A percentile compares a stretch with the other conserved stretches of the same genome.
These are phyloP conservation scores for Sinocyclocheilus anophthalmus DNA, from an alignment of 2,113 vertebrate genomes.

Conservation along the genomic window DNA sequence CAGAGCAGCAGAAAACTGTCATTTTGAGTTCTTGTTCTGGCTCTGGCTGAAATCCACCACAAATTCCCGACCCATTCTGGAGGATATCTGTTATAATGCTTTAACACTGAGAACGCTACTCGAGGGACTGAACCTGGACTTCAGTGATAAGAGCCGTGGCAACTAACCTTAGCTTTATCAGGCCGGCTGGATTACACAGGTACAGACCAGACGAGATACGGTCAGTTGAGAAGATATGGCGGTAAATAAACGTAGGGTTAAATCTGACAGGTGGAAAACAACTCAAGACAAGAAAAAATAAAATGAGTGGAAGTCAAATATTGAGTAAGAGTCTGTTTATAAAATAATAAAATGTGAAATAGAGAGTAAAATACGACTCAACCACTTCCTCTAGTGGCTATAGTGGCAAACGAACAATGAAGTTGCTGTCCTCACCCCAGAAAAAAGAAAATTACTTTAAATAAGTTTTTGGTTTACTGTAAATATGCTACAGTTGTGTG, in stretches of 20 bases:
- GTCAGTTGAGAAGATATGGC: not conserved
- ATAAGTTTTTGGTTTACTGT: not conserved
- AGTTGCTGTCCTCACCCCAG: too few species aligned
- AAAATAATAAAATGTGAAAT: not conserved
- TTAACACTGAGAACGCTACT: not conserved
- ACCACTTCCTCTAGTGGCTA: not conserved
- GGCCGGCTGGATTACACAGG: not conserved
- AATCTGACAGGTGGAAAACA: not conserved
- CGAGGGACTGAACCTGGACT: not conserved
- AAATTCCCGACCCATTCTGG: not conserved
- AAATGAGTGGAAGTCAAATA: not conserved
- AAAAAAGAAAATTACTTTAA: too few species aligned
- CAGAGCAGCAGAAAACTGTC: not conserved
- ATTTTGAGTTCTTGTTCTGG: not conserved
- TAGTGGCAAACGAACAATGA: too few species aligned
- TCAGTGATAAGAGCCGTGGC: not conserved
- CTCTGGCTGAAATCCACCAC: not conserved
- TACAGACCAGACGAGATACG: not conserved
- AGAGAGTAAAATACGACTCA: not conserved
- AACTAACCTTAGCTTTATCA: slow-evolving; percentile 11
- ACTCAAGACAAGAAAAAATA: not conserved
- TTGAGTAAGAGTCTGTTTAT: not conserved
- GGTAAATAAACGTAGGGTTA: not conserved
- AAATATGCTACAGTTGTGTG: not conserved
- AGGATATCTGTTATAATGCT: not conserved